These are phyloP conservation scores for Eolophus roseicapilla DNA, from an alignment of 2,113 vertebrate species.

Conservation along the genomic window DNA sequence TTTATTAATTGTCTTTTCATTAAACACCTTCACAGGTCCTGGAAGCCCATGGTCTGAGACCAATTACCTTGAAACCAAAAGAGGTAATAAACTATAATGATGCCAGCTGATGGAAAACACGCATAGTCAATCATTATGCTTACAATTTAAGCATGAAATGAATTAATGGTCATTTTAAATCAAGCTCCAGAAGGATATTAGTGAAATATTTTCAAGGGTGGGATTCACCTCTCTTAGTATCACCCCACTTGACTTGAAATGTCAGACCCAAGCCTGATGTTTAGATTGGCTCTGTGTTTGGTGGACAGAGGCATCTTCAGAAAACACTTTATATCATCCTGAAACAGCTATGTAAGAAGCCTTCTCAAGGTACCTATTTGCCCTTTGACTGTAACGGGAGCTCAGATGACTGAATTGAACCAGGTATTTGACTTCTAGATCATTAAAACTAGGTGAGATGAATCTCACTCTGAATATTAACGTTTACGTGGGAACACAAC, in stretches of 20 bases:
- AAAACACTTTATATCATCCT: background rate
- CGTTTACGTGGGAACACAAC: background rate
- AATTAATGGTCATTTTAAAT: background rate
- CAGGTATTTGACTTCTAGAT: background rate
- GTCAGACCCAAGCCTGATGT: background rate
- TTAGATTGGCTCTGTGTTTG: background rate
- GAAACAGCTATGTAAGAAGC: background rate
- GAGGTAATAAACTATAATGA: conserved; percentile 81
- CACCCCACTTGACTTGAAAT: background rate
- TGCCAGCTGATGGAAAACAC: background rate
- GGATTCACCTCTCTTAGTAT: background rate
- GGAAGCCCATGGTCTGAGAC: conserved; percentile 92
- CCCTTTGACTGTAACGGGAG: background rate
- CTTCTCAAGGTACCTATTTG: background rate
- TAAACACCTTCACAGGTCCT: conserved; percentile 82
- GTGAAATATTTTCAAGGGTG: background rate
- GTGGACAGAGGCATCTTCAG: background rate
- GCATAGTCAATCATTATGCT: background rate
- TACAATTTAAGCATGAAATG: background rate
- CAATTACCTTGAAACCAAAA: conserved; percentile 92
- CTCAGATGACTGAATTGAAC: background rate
- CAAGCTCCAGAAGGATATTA: background rate
- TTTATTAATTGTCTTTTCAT: background rate
- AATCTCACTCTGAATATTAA: background rate
- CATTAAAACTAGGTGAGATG: background rate